Evolutionary conservation across 2,113 vertebrate species (phyloP).

Genomic region (Suricata suricatta): DNA sequence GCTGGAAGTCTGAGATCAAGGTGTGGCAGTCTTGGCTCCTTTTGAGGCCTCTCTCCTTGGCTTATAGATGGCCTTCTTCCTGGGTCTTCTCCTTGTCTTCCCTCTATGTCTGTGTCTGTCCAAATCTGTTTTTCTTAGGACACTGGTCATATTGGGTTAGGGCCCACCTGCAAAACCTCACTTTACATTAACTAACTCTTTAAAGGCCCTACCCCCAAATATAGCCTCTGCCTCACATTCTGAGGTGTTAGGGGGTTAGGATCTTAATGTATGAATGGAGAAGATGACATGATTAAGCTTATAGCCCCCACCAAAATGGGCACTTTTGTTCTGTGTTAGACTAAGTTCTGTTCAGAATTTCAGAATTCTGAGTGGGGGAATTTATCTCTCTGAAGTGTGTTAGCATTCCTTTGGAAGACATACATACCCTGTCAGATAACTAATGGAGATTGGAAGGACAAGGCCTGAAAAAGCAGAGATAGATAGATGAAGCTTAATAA

Average conservation of each 20-base stretch:
- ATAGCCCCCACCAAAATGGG: background rate
- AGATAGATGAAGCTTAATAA: background rate
- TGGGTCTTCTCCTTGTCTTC: background rate
- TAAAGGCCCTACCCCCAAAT: background rate
- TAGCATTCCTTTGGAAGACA: background rate
- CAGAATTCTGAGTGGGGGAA: background rate
- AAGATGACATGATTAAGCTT: background rate
- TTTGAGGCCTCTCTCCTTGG: background rate
- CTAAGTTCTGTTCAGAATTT: background rate
- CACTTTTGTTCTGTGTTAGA: background rate
- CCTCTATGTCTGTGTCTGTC: background rate
- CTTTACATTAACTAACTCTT: background rate
- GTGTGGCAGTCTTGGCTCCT: background rate
- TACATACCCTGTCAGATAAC: background rate
- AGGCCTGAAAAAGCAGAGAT: background rate
- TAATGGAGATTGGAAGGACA: background rate
- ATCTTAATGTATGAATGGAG: background rate
- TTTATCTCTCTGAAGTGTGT: background rate
- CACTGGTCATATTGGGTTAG: background rate
- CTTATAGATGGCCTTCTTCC: background rate
- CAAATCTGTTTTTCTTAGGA: background rate
- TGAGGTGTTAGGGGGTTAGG: background rate
- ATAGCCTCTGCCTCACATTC: background rate
- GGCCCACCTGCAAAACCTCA: background rate
- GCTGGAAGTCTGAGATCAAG: background rate